phyloP scores from a whole-genome alignment of 2,888 invertebrate species.

The Synergus itoensis region DNA sequence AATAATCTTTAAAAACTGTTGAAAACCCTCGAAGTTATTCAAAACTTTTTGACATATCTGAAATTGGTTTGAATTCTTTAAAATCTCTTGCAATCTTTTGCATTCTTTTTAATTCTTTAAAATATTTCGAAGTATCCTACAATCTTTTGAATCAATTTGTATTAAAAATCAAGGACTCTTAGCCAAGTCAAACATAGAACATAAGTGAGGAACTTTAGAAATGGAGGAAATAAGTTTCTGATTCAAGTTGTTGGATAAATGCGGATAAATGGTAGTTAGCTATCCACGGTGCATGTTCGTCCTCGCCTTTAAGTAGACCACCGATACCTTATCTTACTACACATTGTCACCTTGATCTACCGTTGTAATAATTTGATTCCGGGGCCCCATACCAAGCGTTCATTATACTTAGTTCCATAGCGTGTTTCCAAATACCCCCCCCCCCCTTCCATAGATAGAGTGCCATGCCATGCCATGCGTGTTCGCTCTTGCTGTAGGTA shows the following conservation, averaged over 20 bases:
- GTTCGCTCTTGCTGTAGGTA: slow-evolving; percentile 86
- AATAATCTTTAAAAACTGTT: too few species aligned
- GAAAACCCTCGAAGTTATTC: too few species aligned
- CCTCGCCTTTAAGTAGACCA: slow-evolving; percentile 57
- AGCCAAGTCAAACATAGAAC: neutral
- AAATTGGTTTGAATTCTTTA: too few species aligned
- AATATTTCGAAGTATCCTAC: neutral
- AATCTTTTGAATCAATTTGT: too few species aligned
- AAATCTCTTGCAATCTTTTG: too few species aligned
- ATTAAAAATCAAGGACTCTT: too few species aligned
- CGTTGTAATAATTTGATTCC: slow-evolving; percentile 51
- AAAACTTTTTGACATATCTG: too few species aligned
- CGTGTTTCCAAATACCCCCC: slow-evolving; percentile 50
- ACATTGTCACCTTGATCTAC: slow-evolving; percentile 48
- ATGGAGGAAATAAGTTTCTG: slow-evolving; percentile 1
- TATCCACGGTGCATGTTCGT: slow-evolving; percentile 52
- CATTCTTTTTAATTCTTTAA: neutral
- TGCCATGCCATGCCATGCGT: slow-evolving; percentile 77
- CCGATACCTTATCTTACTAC: slow-evolving; percentile 53
- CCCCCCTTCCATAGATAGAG: slow-evolving; percentile 74
- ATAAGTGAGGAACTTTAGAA: neutral
- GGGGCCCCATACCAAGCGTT: slow-evolving; percentile 48
- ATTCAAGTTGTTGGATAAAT: slow-evolving; percentile 23
- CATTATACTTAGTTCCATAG: slow-evolving; percentile 57
- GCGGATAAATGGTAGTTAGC: slow-evolving; percentile 25